Conservation (phyloP, 2,113 vertebrate species). For the Hyperopisus bebe region DNA sequence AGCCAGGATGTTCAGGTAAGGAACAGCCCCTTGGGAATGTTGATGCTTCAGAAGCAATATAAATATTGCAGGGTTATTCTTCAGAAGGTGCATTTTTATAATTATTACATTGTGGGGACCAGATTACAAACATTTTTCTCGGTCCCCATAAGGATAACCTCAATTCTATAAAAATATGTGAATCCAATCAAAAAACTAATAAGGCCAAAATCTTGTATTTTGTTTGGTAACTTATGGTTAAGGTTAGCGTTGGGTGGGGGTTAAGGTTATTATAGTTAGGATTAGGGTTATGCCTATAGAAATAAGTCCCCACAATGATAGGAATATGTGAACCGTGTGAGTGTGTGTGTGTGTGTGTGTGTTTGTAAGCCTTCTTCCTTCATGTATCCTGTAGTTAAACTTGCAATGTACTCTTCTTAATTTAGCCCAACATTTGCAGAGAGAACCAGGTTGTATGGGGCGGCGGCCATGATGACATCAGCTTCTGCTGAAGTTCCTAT, state of each 20-base stretch:
- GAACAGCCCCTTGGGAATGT: not conserved
- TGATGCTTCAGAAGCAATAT: not conserved
- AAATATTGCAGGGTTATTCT: not conserved
- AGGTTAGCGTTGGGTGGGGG: not conserved
- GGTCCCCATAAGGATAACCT: not conserved
- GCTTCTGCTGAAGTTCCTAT: not conserved
- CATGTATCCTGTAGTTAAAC: not conserved
- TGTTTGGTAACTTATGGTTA: not conserved
- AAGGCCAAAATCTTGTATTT: not conserved
- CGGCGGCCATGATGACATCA: slow-evolving; percentile 5
- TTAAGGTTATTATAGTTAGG: not conserved
- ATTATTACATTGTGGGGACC: not conserved
- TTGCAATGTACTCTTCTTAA: not conserved
- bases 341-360: not conserved
- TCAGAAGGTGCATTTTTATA: not conserved
- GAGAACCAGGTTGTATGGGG: not conserved
- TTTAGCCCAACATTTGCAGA: not conserved
- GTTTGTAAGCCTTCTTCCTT: not conserved
- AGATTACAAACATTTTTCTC: not conserved
- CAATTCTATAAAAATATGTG: not conserved
- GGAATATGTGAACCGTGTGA: not conserved
- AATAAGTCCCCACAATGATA: not conserved
- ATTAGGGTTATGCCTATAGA: not conserved
- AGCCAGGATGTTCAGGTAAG: not conserved
- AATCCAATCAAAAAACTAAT: not conserved